Conservation (phyloP, 2,888 invertebrate genomes). For the Platerodrilus igneus region DNA sequence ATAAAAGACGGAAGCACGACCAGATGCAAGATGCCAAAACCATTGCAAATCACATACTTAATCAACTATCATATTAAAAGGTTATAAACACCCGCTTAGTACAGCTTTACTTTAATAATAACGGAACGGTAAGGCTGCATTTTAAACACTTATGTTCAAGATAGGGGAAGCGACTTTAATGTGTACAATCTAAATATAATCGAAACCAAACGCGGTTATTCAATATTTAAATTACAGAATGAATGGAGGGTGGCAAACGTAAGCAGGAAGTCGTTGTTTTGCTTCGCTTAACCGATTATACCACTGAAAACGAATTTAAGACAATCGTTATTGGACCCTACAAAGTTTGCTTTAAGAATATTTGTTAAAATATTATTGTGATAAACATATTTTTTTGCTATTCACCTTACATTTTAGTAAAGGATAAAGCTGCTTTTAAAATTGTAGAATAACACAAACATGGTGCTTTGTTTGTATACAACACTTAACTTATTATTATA, state of each 20-base stretch:
- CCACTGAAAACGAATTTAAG: slow-evolving; percentile 30
- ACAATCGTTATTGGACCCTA: too few species aligned
- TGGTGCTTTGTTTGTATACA: too few species aligned
- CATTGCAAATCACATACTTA: slow-evolving; percentile 22
- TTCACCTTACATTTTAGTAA: too few species aligned
- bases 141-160: slow-evolving; percentile 29
- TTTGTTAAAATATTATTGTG: too few species aligned
- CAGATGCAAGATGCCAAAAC: slow-evolving; percentile 28
- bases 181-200: slow-evolving; percentile 29
- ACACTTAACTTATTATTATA: too few species aligned
- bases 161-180: slow-evolving; percentile 25
- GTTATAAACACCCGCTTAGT: slow-evolving; percentile 27
- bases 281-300: slow-evolving; percentile 29
- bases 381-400: too few species aligned
- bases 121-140: slow-evolving; percentile 21
- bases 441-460: too few species aligned
- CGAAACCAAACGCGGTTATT: slow-evolving; percentile 30
- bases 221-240: slow-evolving; percentile 34
- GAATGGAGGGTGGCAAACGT: slow-evolving; percentile 26
- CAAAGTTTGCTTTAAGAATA: too few species aligned
- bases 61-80: slow-evolving; percentile 28
- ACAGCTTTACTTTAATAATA: slow-evolving; percentile 29
- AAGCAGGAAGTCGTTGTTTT: slow-evolving; percentile 29
- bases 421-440: too few species aligned
- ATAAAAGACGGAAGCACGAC: slow-evolving; percentile 30